Evolutionary conservation across 2,113 vertebrate genomes (phyloP), one percentile per base, ranked within the genome.

Genomic region (Mormyrus iriodes): DNA sequence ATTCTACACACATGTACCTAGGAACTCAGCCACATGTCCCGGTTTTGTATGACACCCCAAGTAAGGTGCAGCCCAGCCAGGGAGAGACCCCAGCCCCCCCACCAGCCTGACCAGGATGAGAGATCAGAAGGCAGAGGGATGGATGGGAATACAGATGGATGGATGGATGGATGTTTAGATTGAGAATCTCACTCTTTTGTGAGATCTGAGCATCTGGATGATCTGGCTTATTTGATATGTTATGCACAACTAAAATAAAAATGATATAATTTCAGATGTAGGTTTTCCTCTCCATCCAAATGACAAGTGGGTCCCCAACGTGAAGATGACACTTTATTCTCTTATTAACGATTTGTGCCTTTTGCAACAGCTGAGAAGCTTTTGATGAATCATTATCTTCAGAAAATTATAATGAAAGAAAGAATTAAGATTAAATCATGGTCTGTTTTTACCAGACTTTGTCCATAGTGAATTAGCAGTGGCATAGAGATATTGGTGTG

Each of bases 301-400:
- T 95, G 94, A 94, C 94, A 93, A 94, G 94, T 94, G 90, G 93
- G 94, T 95, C 93, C 94, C 94, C 90, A 94, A 95, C 92, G 94
- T 93, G 93, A 84, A 90, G 92, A 93, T 91, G 93, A 91, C 93
- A 94, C 89, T 92, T 92, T 95, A 91, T 95, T 95, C 94, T 95
- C 95, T 96, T 95, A 95, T 95, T 96, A 95, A 96, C 95, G 94
- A 95, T 94, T 92, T 48, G 48, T 92, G 94, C 92, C 93, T 94
- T 94, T 95, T 93, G 92, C 92, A 92, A 94, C 92, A 93, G 90
- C 92, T 27, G 89, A 21, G 90, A 90, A 90, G 86, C 92, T 92
- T 95, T 94, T 94, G 93, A 95, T 94, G 93, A 94, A 92, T 94
- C 94, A 93, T 94, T 95, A 95, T 94, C 92, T 88, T 85, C 89